Evolutionary conservation across 1,140 invertebrate genomes (phyloP).

Genomic region (Neodiprion lecontei): DNA sequence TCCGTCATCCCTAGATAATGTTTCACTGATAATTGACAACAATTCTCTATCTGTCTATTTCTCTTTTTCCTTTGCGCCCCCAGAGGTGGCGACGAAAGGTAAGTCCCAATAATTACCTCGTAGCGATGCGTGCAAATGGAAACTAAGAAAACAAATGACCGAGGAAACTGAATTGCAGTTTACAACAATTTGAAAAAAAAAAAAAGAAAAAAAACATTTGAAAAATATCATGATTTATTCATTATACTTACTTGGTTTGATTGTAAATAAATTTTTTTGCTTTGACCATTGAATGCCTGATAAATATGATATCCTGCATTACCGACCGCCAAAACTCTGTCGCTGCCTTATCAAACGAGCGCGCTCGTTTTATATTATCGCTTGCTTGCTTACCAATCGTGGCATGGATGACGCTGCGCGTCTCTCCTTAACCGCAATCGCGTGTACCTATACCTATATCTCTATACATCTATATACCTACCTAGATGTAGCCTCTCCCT

Average conservation of each 20-base stretch:
- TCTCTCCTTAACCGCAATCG: background rate
- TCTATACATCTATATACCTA: too few species aligned
- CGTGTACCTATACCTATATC: too few species aligned
- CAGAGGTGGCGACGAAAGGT: slow-evolving; percentile 59
- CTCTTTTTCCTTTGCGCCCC: slow-evolving; percentile 51
- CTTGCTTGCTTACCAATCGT: slow-evolving; percentile 7
- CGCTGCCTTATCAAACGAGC: background rate
- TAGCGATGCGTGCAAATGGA: background rate
- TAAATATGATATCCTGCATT: background rate
- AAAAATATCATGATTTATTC: background rate
- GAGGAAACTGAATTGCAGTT: background rate
- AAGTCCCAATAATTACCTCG: slow-evolving; percentile 37
- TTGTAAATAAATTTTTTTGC: background rate
- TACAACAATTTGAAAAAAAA: background rate
- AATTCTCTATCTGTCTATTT: slow-evolving; percentile 16
- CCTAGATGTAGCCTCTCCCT: too few species aligned
- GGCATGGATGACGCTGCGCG: slow-evolving; percentile 6
- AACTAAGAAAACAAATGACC: background rate
- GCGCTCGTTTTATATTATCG: background rate
- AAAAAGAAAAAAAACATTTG: background rate
- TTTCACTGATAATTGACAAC: background rate
- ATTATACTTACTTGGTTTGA: background rate
- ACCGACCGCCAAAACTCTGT: background rate
- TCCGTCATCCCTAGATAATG: too few species aligned
- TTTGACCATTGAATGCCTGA: slow-evolving; percentile 6